phyloP scores from a whole-genome alignment of 2,797 vertebrate species.

The Gouania willdenowi region DNA sequence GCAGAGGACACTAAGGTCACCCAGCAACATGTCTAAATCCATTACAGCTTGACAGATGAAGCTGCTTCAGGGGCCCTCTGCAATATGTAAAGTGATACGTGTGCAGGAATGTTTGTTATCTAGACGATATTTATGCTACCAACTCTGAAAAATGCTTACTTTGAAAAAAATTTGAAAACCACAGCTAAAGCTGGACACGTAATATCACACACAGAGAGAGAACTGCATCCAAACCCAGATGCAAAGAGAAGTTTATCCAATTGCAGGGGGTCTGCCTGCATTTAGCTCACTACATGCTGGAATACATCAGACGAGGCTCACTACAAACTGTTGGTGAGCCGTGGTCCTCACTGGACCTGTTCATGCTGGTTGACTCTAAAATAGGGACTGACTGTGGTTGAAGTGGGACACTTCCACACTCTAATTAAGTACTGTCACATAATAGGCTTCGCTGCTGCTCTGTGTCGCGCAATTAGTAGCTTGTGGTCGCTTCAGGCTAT shows the following conservation, averaged over 20 bases:
- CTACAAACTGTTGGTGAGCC: conserved; percentile 31
- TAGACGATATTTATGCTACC: conserved; percentile 33
- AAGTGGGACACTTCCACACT: conserved; percentile 55
- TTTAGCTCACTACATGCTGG: conserved; percentile 42
- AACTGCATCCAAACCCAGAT: conserved; percentile 48
- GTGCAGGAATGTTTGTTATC: conserved; percentile 29
- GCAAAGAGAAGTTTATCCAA: conserved; percentile 27
- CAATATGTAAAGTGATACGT: conserved; percentile 17
- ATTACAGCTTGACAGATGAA: conserved; percentile 22
- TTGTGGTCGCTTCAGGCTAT: conserved; percentile 50
- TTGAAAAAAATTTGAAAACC: too few relatives aligned
- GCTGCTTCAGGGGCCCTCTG: conserved; percentile 1
- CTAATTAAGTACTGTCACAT: conserved; percentile 71
- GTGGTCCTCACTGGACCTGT: conserved; percentile 27
- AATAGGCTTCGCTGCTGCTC: conserved; percentile 60
- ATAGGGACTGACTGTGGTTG: conserved; percentile 68
- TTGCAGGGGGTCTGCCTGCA: conserved; percentile 32
- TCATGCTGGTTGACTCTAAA: conserved; percentile 43
- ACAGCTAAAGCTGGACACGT: conserved; percentile 21
- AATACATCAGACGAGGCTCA: conserved; percentile 30
- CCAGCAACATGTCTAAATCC: conserved; percentile 15
- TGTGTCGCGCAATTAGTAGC: conserved; percentile 65
- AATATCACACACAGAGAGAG: conserved; percentile 21
- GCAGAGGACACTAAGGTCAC: conserved; percentile 48
- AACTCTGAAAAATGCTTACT: too few relatives aligned